Evolutionary conservation across 2,888 invertebrate species (phyloP).

Genomic region (Tipula helvola): DNA sequence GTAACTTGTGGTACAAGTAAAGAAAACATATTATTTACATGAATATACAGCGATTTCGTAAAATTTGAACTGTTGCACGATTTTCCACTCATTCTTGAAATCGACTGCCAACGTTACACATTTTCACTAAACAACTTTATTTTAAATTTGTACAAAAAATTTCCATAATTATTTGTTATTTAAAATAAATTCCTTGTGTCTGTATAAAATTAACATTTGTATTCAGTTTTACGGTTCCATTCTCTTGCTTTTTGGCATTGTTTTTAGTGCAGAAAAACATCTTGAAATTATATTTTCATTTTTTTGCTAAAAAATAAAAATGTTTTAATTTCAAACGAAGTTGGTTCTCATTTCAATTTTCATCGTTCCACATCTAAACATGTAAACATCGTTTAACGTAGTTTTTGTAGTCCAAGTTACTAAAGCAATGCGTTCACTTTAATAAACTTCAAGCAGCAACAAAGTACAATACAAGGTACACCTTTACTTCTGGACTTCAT

Average conservation of each 20-base stretch:
- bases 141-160: neutral
- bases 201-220: neutral
- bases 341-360: neutral
- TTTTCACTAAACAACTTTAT: neutral
- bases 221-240: neutral
- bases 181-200: neutral
- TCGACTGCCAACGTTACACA: neutral
- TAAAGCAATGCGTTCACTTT: no score
- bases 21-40: no score
- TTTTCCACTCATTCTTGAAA: no score
- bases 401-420: neutral
- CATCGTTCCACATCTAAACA: neutral
- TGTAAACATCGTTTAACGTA: neutral
- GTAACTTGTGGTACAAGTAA: no score
- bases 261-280: constrained; percentile 4
- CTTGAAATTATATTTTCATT: neutral
- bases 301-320: neutral
- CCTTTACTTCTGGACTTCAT: neutral
- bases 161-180: neutral
- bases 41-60: no score
- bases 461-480: neutral
- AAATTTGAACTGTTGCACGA: no score
- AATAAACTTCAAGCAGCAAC: no score
- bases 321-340: neutral
- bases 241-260: neutral